These are phyloP conservation scores for Psittacula echo DNA, from an alignment of 2,797 vertebrate species.

Conservation along the genomic window DNA sequence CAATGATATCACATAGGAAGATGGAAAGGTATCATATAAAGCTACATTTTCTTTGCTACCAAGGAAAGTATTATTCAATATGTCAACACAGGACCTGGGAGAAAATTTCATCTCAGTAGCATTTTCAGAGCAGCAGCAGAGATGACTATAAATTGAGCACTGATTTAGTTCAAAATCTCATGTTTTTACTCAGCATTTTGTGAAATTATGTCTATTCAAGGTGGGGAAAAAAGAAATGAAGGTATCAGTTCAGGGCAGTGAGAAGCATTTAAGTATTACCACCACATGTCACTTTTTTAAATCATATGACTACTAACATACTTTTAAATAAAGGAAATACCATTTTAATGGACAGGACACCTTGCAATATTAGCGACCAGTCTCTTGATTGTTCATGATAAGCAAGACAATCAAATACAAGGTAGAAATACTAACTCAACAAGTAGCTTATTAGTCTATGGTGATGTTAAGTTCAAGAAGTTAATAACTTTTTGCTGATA, in stretches of 20 bases:
- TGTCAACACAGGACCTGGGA: neutral
- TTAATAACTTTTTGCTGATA: neutral
- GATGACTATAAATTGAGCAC: neutral
- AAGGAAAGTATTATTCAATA: neutral
- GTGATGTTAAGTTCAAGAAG: neutral
- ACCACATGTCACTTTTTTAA: neutral
- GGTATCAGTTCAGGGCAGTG: neutral
- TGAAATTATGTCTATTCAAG: neutral
- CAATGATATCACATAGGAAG: neutral
- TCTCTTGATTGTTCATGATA: neutral
- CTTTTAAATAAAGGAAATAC: neutral
- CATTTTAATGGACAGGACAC: neutral
- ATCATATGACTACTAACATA: neutral
- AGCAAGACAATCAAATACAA: neutral
- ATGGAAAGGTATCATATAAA: neutral
- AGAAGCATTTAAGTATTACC: neutral
- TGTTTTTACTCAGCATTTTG: neutral
- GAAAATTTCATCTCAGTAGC: neutral
- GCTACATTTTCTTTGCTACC: neutral
- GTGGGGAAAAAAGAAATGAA: accelerated
- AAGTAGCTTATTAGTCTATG: neutral
- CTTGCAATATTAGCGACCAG: neutral
- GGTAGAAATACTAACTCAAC: neutral
- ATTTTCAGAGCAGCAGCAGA: neutral
- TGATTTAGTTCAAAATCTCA: neutral